Conservation (phyloP, 2,113 vertebrate genomes). For the Ascaphus truei region DNA sequence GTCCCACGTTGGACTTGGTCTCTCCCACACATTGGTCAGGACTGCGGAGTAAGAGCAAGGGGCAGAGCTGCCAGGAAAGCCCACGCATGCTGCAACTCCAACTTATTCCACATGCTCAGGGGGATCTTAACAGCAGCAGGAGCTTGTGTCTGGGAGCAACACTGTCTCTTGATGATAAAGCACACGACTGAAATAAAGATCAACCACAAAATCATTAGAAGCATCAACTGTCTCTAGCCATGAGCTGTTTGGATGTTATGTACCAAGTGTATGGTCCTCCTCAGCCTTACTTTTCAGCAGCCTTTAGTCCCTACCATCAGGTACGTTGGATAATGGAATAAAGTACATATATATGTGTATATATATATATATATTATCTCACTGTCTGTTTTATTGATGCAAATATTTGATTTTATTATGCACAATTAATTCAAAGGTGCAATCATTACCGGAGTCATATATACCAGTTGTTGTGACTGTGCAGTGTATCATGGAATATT, state of each 20-base stretch:
- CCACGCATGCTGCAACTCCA: neutral
- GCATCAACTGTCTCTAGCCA: slow-evolving; percentile 65
- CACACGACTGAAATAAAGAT: neutral
- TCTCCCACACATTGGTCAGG: neutral
- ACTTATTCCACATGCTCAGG: neutral
- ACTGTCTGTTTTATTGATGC: too few relatives aligned
- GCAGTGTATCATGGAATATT: too few relatives aligned
- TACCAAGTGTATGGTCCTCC: slow-evolving; percentile 91
- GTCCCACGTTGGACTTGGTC: slow-evolving; percentile 12
- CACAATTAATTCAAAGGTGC: too few relatives aligned
- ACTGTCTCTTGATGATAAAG: slow-evolving; percentile 32
- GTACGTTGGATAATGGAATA: slow-evolving; percentile 52
- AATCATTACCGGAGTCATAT: too few relatives aligned
- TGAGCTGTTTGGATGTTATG: slow-evolving; percentile 99
- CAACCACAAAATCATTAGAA: slow-evolving; percentile 23
- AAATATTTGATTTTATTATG: too few relatives aligned
- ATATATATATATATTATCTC: neutral
- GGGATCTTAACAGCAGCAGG: neutral
- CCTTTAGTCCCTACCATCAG: slow-evolving; percentile 88
- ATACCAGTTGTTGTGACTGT: too few relatives aligned
- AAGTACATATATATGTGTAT: neutral
- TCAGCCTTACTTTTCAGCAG: slow-evolving; percentile 84
- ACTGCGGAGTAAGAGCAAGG: neutral
- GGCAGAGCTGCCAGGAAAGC: neutral
- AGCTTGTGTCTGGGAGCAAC: slow-evolving; percentile 55